phyloP scores from a whole-genome alignment of 2,797 vertebrate genomes.

The Ambastaia sidthimunki region DNA sequence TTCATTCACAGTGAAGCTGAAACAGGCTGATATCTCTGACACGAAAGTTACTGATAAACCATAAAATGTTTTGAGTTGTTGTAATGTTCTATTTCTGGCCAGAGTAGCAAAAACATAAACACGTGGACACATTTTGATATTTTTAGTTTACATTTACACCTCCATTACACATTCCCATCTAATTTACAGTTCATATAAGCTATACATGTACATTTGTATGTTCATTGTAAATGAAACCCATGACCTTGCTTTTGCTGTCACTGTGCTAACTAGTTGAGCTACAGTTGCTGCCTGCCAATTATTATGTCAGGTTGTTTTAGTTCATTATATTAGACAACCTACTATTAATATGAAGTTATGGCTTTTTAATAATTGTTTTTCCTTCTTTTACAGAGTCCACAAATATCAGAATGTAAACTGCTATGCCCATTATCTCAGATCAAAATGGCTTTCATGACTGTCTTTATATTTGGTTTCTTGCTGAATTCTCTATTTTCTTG shows the following conservation, averaged over 20 bases:
- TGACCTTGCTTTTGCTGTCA: neutral
- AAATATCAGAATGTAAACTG: neutral
- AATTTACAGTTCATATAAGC: too few relatives aligned
- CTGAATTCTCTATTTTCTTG: slow-evolving; percentile 25
- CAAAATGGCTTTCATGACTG: neutral
- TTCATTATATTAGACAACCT: neutral
- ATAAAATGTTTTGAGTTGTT: too few relatives aligned
- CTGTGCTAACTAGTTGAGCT: neutral
- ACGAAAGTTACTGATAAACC: too few relatives aligned
- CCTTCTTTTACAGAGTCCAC: too few relatives aligned
- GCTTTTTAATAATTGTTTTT: too few relatives aligned
- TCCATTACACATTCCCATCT: too few relatives aligned
- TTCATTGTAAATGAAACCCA: neutral
- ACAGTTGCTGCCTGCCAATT: neutral
- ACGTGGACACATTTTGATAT: too few relatives aligned
- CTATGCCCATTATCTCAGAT: neutral
- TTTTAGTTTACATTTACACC: too few relatives aligned
- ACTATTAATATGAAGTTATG: too few relatives aligned
- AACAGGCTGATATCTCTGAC: too few relatives aligned
- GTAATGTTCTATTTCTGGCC: too few relatives aligned
- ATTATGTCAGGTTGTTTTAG: neutral
- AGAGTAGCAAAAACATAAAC: too few relatives aligned
- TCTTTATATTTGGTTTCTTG: neutral
- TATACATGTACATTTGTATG: neutral
- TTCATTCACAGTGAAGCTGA: neutral